Base-by-base conservation (phyloP, 2,888 invertebrate species). In the Philonicus albiceps region DNA sequence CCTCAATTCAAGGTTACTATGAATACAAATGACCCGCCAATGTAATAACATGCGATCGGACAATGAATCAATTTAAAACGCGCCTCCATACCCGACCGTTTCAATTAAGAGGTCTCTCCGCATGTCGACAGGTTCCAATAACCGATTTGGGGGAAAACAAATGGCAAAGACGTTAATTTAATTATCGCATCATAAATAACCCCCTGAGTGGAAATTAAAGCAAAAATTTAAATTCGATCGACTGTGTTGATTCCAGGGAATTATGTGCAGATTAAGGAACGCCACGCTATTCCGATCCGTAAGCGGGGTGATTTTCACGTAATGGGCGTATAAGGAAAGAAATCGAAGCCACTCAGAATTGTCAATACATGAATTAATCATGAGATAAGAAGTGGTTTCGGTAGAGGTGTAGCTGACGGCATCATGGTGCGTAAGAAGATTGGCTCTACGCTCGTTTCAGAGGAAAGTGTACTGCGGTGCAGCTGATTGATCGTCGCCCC, bases 291-390 rank as follows among this genome's bases (percentile, higher is more conserved):
- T 73, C 8, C 30, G 73, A 40, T 27, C 81, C 40, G 27, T 13
- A n/a, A n/a, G 22, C 55, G 34, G 16, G 73, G 73, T 30, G 73
- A 84, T 84, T 84, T 84, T 30, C 84, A 43, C 73, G 73, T 84
- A 84, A 72, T 84, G 85, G 86, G 37, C 76, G 64, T 86, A 34
- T 34, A 76, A 76, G 55, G 64, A 78, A 86, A 86, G 86, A 86
- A 76, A 86, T 86, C 76, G 76, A 78, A 76, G 40, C 86, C 53
- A 86, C 64, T 78, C 55, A 86, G 76, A 86, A 86, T 86, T 86
- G 86, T 86, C 86, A 86, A 76, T 86, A 86, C 86, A 86, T 86
- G 86, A 86, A 86, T 86, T 86, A 86, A 86, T 86, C 86, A 86
- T 85, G 74, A 85, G 75, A 84, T 84, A 85, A 85, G 74, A 84